A percentile compares a stretch with the other conserved stretches of the same genome.
These are phyloP conservation scores for Rousettus madagascariensis DNA, from an alignment of 2,797 vertebrate species.

Conservation along the genomic window DNA sequence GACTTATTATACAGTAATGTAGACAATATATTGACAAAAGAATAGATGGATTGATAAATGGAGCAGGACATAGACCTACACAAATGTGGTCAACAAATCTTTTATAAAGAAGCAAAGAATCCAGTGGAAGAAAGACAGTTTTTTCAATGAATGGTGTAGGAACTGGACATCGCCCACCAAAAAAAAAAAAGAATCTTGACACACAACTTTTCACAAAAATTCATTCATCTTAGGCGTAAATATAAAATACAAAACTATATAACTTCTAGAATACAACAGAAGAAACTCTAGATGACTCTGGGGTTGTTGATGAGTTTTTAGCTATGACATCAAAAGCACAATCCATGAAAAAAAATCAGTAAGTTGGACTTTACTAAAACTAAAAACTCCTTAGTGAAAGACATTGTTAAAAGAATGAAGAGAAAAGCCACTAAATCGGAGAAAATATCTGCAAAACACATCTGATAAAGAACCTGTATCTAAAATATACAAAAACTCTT, in stretches of 20 bases:
- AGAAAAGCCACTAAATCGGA: background rate
- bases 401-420: background rate
- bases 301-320: background rate
- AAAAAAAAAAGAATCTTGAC: background rate
- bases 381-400: constrained; percentile 6
- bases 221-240: background rate
- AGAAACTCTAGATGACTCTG: background rate
- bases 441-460: background rate
- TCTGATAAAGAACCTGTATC: background rate
- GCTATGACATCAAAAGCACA: background rate
- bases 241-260: background rate
- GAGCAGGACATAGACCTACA: background rate
- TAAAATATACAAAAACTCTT: background rate
- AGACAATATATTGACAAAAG: background rate
- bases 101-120: background rate
- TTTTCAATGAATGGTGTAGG: background rate
- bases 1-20: background rate
- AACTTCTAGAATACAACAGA: background rate
- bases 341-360: background rate
- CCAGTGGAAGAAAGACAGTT: background rate
- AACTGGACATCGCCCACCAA: background rate
- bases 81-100: background rate
- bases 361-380: constrained; percentile 6
- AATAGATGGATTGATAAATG: background rate
- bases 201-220: background rate